These are phyloP conservation scores for Dioctria linearis DNA, from an alignment of 2,888 invertebrate genomes.

Conservation along the genomic window DNA sequence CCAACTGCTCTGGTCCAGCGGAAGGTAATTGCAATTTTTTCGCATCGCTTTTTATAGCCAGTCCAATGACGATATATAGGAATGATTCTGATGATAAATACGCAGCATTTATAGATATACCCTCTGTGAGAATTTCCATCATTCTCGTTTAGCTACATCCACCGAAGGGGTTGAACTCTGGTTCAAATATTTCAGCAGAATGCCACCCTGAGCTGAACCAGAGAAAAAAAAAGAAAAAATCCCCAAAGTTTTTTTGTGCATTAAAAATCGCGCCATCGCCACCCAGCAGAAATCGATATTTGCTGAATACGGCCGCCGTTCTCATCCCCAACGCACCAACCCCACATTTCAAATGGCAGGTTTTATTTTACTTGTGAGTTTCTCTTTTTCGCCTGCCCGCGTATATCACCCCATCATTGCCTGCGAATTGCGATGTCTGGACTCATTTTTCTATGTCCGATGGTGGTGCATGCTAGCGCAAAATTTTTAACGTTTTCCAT, in stretches of 20 bases:
- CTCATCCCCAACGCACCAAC: background rate
- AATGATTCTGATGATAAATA: slow-evolving; percentile 40
- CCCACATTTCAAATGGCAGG: slow-evolving; percentile 22
- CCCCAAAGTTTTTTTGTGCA: slow-evolving; percentile 44
- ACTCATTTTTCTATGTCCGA: slow-evolving; percentile 44
- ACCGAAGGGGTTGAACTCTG: slow-evolving; percentile 38
- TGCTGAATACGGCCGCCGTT: slow-evolving; percentile 10
- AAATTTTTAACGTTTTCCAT: slow-evolving; percentile 33
- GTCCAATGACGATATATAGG: slow-evolving; percentile 1
- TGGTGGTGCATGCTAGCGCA: slow-evolving; percentile 38
- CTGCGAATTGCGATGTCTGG: slow-evolving; percentile 34
- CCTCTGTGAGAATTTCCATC: background rate
- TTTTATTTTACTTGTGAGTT: slow-evolving; percentile 31
- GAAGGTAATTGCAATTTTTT: slow-evolving; percentile 32
- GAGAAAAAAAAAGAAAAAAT: too few relatives aligned
- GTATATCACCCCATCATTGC: background rate
- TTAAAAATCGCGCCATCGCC: slow-evolving; percentile 52
- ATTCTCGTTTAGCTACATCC: background rate
- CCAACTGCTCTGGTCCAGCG: slow-evolving; percentile 26
- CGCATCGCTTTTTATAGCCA: slow-evolving; percentile 5
- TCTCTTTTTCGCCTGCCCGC: background rate
- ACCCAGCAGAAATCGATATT: slow-evolving; percentile 51
- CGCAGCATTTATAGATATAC: slow-evolving; percentile 26
- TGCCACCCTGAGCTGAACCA: slow-evolving; percentile 20
- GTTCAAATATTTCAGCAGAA: slow-evolving; percentile 31